A percentile compares a stretch with the other conserved stretches of the same genome.
Conservation (phyloP, 2,888 invertebrate genomes). For the Rhodophaea formosa region DNA sequence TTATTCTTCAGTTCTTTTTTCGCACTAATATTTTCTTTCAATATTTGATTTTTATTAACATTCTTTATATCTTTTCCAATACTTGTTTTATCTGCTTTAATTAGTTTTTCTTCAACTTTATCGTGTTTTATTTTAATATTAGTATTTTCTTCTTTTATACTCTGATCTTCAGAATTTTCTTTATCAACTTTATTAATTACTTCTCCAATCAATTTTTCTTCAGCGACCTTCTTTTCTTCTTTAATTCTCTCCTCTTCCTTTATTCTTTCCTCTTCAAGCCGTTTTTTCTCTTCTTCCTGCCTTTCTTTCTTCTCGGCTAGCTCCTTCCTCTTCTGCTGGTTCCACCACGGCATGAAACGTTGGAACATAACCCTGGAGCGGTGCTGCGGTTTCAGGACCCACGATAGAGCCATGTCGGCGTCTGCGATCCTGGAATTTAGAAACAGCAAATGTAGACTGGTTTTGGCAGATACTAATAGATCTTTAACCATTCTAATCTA, state of each 20-base stretch:
- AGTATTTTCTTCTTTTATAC: constrained; percentile 1
- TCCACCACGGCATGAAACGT: constrained; percentile 76
- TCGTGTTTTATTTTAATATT: background rate
- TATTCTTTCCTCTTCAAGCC: constrained; percentile 23
- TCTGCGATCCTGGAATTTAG: constrained; percentile 67
- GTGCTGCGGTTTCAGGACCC: constrained; percentile 76
- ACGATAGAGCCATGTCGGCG: constrained; percentile 70
- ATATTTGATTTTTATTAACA: background rate
- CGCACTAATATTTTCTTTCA: background rate
- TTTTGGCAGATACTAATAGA: too few relatives aligned
- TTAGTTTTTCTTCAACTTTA: background rate
- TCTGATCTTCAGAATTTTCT: background rate
- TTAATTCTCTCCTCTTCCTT: constrained; percentile 15
- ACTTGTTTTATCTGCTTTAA: background rate
- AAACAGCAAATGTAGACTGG: background rate
- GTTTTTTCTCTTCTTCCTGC: constrained; percentile 37
- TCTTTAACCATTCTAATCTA: too few relatives aligned
- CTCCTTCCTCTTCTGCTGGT: constrained; percentile 60
- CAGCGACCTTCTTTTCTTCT: background rate
- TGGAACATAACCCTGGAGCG: constrained; percentile 74
- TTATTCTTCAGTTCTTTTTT: background rate
- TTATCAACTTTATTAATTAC: constrained; percentile 19
- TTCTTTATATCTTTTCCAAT: background rate
- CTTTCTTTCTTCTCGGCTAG: constrained; percentile 56
- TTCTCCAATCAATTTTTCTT: constrained; percentile 17